Evolutionary conservation across 2,797 vertebrate species (phyloP).

Genomic region (Pseudotriccus pelzelni): DNA sequence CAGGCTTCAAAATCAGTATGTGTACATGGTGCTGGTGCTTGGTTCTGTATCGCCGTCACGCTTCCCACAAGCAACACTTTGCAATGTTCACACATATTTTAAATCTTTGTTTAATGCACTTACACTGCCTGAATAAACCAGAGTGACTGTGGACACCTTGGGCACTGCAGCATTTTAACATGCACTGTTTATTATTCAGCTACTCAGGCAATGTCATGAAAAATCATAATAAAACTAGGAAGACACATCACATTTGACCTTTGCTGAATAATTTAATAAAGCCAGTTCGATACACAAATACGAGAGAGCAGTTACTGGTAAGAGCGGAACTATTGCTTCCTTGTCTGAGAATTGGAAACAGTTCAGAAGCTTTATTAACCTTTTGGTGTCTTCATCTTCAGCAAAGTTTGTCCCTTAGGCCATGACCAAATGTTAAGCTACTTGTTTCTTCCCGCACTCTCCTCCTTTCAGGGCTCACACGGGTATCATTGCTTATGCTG

Average conservation of each 20-base stretch:
- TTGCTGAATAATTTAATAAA: slow-evolving; percentile 79
- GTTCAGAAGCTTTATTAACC: slow-evolving; percentile 73
- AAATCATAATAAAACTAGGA: slow-evolving; percentile 72
- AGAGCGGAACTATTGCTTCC: slow-evolving; percentile 69
- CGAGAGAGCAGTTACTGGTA: slow-evolving; percentile 72
- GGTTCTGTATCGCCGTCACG: not conserved
- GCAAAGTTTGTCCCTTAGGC: slow-evolving; percentile 54
- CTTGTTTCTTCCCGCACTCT: not conserved
- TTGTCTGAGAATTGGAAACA: slow-evolving; percentile 71
- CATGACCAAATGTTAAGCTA: slow-evolving; percentile 26
- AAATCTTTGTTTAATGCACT: not conserved
- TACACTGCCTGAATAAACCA: not conserved
- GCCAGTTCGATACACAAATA: slow-evolving; percentile 62
- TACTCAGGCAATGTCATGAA: slow-evolving; percentile 64
- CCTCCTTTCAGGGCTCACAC: not conserved
- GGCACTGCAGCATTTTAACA: slow-evolving; percentile 24
- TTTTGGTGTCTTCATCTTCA: slow-evolving; percentile 63
- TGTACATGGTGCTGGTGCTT: rapidly evolving
- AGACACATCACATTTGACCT: slow-evolving; percentile 77
- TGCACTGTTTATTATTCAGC: slow-evolving; percentile 59
- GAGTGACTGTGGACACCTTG: not conserved
- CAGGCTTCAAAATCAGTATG: not conserved
- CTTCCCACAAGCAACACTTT: not conserved
- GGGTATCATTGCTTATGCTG: slow-evolving; percentile 35
- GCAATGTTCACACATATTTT: not conserved